These are phyloP conservation scores for Hartigia nigra DNA, from an alignment of 2,888 invertebrate species.

Conservation along the genomic window DNA sequence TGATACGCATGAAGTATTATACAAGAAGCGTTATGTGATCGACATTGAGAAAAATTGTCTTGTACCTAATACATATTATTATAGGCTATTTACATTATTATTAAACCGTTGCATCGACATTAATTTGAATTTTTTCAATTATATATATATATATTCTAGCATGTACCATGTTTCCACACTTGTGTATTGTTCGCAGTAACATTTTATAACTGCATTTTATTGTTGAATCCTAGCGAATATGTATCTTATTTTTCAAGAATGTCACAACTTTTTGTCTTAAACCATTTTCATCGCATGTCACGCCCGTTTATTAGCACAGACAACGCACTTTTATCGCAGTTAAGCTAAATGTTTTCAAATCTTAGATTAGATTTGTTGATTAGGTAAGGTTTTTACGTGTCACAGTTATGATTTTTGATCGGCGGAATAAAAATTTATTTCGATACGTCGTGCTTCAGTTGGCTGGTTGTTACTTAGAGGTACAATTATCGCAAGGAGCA, in stretches of 20 bases:
- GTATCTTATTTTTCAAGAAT: not conserved
- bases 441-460: not conserved
- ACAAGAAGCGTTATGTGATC: not conserved
- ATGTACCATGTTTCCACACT: conserved; percentile 13
- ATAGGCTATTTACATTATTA: not conserved
- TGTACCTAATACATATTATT: not conserved
- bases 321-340: not conserved
- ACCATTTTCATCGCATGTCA: not conserved
- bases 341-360: not conserved
- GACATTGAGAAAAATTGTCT: not conserved
- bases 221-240: not conserved
- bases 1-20: not conserved
- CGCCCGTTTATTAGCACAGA: conserved; percentile 1
- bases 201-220: not conserved
- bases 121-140: not conserved
- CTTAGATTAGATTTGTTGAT: not conserved
- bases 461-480: not conserved
- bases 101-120: not conserved
- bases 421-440: not conserved
- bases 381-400: not conserved
- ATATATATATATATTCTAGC: not conserved
- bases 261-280: not conserved
- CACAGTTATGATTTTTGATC: not conserved
- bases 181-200: conserved; percentile 12
- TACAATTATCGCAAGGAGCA: not conserved